Conservation (phyloP, 2,113 vertebrate species). For the Hylia prasina region DNA sequence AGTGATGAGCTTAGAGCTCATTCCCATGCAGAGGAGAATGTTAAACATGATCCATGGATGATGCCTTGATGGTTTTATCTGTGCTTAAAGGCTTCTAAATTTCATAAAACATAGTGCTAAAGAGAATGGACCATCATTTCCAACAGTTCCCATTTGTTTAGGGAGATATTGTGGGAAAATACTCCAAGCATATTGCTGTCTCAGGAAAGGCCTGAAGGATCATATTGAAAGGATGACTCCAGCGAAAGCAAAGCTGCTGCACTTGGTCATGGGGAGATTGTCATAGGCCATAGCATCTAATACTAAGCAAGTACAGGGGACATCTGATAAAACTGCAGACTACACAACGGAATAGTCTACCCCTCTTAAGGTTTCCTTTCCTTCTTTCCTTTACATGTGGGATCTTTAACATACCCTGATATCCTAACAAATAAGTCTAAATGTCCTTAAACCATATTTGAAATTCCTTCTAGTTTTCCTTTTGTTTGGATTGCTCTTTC, state of each 20-base stretch:
- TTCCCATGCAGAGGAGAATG: background rate
- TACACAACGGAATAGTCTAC: background rate
- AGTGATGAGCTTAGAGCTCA: background rate
- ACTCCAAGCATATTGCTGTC: background rate
- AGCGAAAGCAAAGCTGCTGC: background rate
- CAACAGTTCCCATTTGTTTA: background rate
- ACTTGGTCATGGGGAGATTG: background rate
- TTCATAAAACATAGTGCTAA: background rate
- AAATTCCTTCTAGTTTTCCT: background rate
- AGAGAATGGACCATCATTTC: background rate
- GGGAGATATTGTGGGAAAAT: background rate
- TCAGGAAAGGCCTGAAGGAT: background rate
- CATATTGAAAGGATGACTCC: background rate
- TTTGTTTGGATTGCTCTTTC: background rate
- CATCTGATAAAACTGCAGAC: background rate
- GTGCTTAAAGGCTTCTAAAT: background rate
- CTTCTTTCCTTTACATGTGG: background rate
- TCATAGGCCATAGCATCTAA: background rate
- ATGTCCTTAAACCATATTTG: background rate
- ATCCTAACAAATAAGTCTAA: background rate
- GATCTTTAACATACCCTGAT: background rate
- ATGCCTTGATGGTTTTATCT: background rate
- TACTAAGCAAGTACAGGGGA: background rate
- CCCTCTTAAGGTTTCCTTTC: background rate
- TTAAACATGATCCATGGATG: background rate